phyloP scores from a whole-genome alignment of 2,888 invertebrate species.

The Blastobasis adustella region DNA sequence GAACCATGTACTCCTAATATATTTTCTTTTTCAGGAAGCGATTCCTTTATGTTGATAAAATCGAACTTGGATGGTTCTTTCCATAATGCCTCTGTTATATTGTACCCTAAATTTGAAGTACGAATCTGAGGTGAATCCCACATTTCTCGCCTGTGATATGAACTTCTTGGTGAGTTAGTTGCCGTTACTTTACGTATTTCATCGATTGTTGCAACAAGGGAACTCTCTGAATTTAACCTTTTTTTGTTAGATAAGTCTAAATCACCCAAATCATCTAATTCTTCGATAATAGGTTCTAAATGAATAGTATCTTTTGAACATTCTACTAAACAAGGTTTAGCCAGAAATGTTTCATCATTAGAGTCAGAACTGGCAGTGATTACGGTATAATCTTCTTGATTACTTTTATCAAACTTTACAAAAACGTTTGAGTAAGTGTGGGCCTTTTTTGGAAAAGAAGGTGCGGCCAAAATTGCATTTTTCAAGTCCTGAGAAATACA shows the following conservation, averaged over 20 bases:
- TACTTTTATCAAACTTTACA: constrained; percentile 56
- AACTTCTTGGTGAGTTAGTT: constrained; percentile 72
- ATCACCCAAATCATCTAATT: constrained; percentile 72
- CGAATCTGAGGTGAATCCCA: constrained; percentile 63
- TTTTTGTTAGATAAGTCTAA: constrained; percentile 53
- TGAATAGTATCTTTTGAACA: constrained; percentile 66
- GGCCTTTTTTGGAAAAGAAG: constrained; percentile 56
- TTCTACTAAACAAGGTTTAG: constrained; percentile 73
- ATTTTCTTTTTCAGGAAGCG: constrained; percentile 59
- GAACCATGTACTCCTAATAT: constrained; percentile 35
- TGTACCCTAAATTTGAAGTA: constrained; percentile 44
- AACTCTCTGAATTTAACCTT: constrained; percentile 69
- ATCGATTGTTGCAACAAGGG: constrained; percentile 77
- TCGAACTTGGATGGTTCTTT: constrained; percentile 64
- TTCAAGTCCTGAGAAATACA: constrained; percentile 63
- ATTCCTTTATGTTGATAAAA: constrained; percentile 59
- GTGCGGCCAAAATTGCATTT: constrained; percentile 58
- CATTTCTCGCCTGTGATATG: constrained; percentile 70
- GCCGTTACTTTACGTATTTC: constrained; percentile 75
- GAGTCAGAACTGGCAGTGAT: constrained; percentile 68
- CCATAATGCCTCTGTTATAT: constrained; percentile 60
- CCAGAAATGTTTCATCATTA: constrained; percentile 65
- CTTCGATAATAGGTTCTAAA: constrained; percentile 73
- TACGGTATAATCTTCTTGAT: constrained; percentile 69
- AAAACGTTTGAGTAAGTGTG: constrained; percentile 67